Base-by-base conservation (phyloP, 2,888 invertebrate genomes). In the Ischnus inquisitorius region DNA sequence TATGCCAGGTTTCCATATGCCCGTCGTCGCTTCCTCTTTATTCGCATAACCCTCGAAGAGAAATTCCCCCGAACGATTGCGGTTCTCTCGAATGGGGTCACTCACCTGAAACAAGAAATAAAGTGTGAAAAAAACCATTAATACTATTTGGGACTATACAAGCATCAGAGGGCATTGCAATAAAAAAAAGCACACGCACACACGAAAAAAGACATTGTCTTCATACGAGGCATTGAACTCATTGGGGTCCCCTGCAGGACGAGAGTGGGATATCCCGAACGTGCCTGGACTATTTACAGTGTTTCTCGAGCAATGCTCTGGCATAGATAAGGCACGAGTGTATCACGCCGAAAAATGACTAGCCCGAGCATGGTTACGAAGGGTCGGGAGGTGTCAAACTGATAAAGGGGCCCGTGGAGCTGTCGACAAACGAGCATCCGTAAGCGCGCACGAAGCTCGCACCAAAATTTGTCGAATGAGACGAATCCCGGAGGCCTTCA, bases 21-120 rank as follows among this genome's bases (percentile, higher is more conserved):
- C 48, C 77, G 51, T 64, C 68, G 51, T 28, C 78, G 43, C 41
- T 22, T 48, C 34, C 48, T 6, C 28, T 22, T 65, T 75, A 46
- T 74, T 72, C 62, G 16, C 46, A 69, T 51, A 43, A 46, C 48
- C 19, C 28, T 60, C 14, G 14, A 51, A 54, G 71, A 72, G 51
- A 65, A 68, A 77, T 16, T 60, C 16, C 34, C 34, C 48, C 34
- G 16, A 57, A 48, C 60, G 51, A 72, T 83, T 41, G 19, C 34
- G 68, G 69, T 65, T 79, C 69, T 54, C 64, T 65, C 12, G 39
- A 41, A 69, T 68, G 57, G 65, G 64, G 48, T 62, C 39, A 77
- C 83, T 84, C 64, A 84, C 83, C 83, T 80, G 60, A 62, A 83
- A 77, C 46, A 28, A 57, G 12, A 65, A 67, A 67, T 34, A 60